Percentiles rank a stretch among this genome's conserved stretches.
Conservation (phyloP, 1,140 invertebrate species). For the Bombus terrestris region DNA sequence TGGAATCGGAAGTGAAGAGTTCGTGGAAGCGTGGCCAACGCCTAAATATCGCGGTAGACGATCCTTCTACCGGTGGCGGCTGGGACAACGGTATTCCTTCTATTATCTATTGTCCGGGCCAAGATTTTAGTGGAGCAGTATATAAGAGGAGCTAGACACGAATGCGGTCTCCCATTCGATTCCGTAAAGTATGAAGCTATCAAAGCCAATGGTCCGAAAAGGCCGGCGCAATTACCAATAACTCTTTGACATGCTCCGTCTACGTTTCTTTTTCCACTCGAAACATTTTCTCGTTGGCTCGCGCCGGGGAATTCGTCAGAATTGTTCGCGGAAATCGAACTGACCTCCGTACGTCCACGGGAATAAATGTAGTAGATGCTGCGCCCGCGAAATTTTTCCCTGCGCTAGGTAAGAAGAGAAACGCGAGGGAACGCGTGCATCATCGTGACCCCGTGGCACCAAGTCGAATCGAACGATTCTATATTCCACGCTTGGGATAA, state of each 20-base stretch:
- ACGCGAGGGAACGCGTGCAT: not conserved
- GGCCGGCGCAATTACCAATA: conserved; percentile 80
- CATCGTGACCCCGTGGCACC: not conserved
- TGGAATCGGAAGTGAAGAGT: conserved; percentile 2
- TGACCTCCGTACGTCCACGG: not conserved
- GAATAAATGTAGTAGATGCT: conserved; percentile 26
- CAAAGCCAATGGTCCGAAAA: conserved; percentile 80
- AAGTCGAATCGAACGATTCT: not conserved
- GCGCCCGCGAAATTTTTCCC: not conserved
- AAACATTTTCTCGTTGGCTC: conserved; percentile 56
- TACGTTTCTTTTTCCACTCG: conserved; percentile 69
- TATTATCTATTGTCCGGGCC: conserved; percentile 77
- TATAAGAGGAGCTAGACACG: conserved; percentile 73
- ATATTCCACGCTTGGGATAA: not conserved
- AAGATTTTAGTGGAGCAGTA: conserved; percentile 76
- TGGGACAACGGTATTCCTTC: conserved; percentile 63
- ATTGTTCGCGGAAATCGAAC: conserved; percentile 50
- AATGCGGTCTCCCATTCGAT: conserved; percentile 77
- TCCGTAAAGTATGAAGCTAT: conserved; percentile 82
- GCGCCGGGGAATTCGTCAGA: conserved; percentile 30
- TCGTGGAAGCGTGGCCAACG: conserved; percentile 20
- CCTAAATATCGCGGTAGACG: conserved; percentile 57
- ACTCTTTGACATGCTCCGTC: conserved; percentile 76
- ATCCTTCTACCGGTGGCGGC: conserved; percentile 43
- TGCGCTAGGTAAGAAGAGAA: not conserved